Conservation (phyloP, 2,113 vertebrate genomes). For the Larimichthys crocea region DNA sequence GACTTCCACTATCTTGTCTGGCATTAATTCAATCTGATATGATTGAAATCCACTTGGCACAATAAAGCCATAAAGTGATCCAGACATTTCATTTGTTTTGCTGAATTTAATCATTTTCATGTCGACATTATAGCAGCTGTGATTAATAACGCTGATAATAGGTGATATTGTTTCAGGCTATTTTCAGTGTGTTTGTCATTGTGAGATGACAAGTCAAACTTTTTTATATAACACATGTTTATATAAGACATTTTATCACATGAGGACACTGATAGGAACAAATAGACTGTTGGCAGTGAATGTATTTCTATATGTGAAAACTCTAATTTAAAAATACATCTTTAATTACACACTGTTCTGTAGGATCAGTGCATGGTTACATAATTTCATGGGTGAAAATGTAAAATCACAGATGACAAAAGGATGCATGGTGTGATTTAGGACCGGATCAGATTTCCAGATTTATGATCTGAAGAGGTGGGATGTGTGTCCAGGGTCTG, state of each 20-base stretch:
- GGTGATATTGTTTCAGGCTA: not conserved
- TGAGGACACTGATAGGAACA: not conserved
- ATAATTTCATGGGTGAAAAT: not conserved
- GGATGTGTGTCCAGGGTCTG: not conserved
- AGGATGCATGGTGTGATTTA: not conserved
- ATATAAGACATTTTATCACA: not conserved
- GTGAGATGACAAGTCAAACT: not conserved
- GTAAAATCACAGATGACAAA: not conserved
- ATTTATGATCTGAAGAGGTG: not conserved
- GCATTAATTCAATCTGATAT: constrained; percentile 1
- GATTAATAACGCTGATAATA: not conserved
- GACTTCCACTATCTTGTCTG: not conserved
- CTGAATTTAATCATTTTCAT: not conserved
- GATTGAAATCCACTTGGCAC: not conserved
- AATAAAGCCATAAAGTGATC: not conserved
- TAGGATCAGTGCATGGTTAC: not conserved
- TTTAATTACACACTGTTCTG: not conserved
- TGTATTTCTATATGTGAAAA: not conserved
- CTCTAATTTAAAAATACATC: not conserved
- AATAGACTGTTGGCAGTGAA: not conserved
- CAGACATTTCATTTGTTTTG: not conserved
- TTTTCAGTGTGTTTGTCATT: not conserved
- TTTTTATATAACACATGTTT: not conserved
- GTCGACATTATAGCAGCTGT: not conserved
- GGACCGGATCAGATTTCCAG: not conserved